Evolutionary conservation across 2,113 vertebrate species (phyloP), one percentile per base, ranked within the genome.

Genomic region (Solea senegalensis): DNA sequence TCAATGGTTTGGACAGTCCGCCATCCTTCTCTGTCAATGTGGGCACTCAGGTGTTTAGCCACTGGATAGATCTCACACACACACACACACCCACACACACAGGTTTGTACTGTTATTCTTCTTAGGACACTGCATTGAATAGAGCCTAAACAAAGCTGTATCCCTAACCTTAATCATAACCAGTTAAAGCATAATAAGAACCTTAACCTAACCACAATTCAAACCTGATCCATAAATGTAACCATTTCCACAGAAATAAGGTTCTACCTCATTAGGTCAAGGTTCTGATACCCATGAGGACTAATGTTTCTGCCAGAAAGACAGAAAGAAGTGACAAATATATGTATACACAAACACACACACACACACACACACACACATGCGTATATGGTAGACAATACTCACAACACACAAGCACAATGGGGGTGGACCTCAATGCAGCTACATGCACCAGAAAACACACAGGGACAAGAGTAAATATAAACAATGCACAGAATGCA

Each of bases 1-100:
- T 70, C 82, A 78, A 82, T 82, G 81, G 62, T 81, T 77, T 85
- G 72, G 81, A 84, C 82, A 85, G 62, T 14, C 48, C 77, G 76
- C 74, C 73, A 86, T 85, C 74, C 65, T 52, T 78, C 80, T 78
- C 54, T 85, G 84, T 83, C 85, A 83, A 48, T 74, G 82, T 82
- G 79, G 54, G 60, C 74, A 84, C 72, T 86, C 85, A 86, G 76
- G 82, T 90, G 88, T 84, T 80, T 69, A 88, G 69, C 55, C 58
- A 75, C 45, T 65, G 72, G 59, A 86, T 88, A 68, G 63, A 82
- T 74, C 80, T n/a, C 70, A 65, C 65, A 63, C 49, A 58, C 60
- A 65, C 49, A 44, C 46, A 43, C 64, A 64, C 61, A 49, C 14
- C 43, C 28, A 56, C 34, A 51, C 50, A 34, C 10, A 5, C 27